phyloP scores from a whole-genome alignment of 2,888 invertebrate species.

The Onchidella celtica region DNA sequence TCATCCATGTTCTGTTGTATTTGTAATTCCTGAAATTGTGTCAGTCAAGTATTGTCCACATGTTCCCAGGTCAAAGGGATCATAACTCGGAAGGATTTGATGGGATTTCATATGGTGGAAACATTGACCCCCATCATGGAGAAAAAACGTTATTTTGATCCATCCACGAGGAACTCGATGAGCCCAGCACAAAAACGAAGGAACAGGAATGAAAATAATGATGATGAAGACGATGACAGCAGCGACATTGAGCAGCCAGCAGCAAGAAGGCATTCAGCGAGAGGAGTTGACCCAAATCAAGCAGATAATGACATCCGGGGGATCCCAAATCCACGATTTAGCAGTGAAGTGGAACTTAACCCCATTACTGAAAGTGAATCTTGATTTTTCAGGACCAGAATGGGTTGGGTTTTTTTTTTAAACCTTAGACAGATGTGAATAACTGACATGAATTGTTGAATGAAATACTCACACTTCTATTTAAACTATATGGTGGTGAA shows the following conservation, averaged over 20 bases:
- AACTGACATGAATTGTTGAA: no score
- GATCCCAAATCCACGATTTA: not conserved
- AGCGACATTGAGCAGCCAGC: not conserved
- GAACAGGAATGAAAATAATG: not conserved
- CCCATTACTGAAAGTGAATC: no score
- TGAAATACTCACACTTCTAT: no score
- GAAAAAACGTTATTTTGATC: conserved; percentile 28
- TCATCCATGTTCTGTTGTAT: no score
- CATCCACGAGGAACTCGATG: no score
- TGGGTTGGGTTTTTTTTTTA: no score
- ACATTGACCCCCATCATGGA: conserved; percentile 67
- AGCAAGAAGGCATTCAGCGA: not conserved
- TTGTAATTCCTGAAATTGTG: no score
- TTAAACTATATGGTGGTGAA: no score
- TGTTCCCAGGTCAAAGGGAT: conserved; percentile 75
- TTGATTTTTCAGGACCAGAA: no score
- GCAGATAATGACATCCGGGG: not conserved
- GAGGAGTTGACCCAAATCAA: not conserved
- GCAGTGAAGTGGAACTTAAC: not conserved
- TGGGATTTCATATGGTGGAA: conserved; percentile 80
- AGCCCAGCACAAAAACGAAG: not conserved
- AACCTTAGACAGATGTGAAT: no score
- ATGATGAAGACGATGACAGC: no score
- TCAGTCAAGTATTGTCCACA: no score
- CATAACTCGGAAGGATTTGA: conserved; percentile 81